A percentile compares a stretch with the other conserved stretches of the same genome.
Conservation (phyloP, 2,797 vertebrate species). For the Otus scops region DNA sequence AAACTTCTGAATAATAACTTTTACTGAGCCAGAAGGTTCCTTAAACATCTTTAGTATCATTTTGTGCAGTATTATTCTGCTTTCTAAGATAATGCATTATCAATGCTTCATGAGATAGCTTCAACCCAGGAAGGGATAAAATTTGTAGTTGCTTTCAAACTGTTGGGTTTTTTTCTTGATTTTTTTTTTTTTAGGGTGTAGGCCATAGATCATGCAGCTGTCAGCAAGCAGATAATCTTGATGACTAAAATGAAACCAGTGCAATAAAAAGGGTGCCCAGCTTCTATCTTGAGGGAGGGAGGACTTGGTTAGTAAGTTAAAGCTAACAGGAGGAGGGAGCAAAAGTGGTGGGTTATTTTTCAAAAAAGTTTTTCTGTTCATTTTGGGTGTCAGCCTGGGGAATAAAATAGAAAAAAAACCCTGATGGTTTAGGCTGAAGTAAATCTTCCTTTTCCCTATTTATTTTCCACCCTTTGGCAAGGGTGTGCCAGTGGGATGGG, state of each 20-base stretch:
- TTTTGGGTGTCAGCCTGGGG: not conserved
- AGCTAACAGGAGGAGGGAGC: not conserved
- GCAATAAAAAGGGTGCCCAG: not conserved
- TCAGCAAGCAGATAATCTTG: slow-evolving; percentile 74
- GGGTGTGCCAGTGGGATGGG: not conserved
- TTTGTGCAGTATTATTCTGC: slow-evolving; percentile 76
- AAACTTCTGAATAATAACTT: slow-evolving; percentile 82
- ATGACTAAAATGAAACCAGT: slow-evolving; percentile 65
- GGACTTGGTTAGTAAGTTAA: not conserved
- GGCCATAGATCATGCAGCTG: slow-evolving; percentile 69
- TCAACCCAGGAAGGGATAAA: slow-evolving; percentile 65
- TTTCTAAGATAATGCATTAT: slow-evolving; percentile 77
- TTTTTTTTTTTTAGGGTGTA: slow-evolving; percentile 55
- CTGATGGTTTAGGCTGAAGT: not conserved
- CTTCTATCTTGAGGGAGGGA: not conserved
- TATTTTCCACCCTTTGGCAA: not conserved
- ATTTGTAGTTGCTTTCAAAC: slow-evolving; percentile 57
- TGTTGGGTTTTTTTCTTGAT: not conserved
- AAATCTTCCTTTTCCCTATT: not conserved
- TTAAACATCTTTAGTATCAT: slow-evolving; percentile 76
- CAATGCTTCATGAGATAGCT: slow-evolving; percentile 75
- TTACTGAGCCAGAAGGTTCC: slow-evolving; percentile 67
- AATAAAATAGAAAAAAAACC: not conserved
- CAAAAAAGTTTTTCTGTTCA: not conserved
- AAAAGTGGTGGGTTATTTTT: not conserved